Percentiles rank a stretch among this genome's conserved stretches.
These are phyloP conservation scores for Ursus arctos DNA, from an alignment of 2,113 vertebrate species.

Conservation along the genomic window DNA sequence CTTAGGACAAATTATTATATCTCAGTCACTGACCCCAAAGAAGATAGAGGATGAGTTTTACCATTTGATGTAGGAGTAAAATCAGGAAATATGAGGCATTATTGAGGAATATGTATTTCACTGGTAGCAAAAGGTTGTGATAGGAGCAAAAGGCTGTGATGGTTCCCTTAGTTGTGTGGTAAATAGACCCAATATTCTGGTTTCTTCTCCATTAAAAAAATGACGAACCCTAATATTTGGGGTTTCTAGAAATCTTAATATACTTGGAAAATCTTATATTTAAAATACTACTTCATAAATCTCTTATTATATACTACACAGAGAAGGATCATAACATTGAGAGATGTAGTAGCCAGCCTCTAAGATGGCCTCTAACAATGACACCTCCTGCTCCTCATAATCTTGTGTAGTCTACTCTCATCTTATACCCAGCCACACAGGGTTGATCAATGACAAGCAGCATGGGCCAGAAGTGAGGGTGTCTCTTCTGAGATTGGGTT, in stretches of 20 bases:
- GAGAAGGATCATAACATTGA: background rate
- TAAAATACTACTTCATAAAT: background rate
- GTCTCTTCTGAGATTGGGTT: background rate
- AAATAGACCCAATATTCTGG: background rate
- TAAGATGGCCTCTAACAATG: background rate
- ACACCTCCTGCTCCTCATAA: background rate
- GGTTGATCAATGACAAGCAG: background rate
- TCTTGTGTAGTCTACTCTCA: accelerated
- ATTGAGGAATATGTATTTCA: background rate
- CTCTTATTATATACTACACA: background rate
- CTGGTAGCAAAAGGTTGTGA: background rate
- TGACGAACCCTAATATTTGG: background rate
- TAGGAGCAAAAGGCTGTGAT: background rate
- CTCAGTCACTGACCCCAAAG: background rate
- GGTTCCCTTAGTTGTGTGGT: background rate
- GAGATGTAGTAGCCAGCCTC: background rate
- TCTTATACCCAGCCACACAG: background rate
- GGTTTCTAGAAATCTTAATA: background rate
- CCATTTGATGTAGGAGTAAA: background rate
- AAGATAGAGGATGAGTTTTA: background rate
- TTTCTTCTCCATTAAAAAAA: background rate
- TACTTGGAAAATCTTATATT: background rate
- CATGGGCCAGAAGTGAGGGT: background rate
- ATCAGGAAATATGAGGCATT: background rate
- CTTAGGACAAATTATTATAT: background rate